phyloP scores from a whole-genome alignment of 1,140 invertebrate species.

The Drosophila ambigua region DNA sequence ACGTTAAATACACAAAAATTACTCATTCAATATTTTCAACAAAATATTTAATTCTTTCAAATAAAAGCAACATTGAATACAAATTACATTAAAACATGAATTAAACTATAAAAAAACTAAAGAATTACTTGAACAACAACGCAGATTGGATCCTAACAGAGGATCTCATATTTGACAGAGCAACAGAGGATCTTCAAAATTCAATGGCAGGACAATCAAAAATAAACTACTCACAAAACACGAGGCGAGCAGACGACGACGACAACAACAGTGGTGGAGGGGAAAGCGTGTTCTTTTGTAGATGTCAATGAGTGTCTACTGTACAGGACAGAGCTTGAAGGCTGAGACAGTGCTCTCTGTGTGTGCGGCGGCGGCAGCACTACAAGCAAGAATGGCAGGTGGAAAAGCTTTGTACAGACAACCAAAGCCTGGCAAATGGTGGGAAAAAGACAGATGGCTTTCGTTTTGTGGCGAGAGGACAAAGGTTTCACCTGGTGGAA shows the following conservation, averaged over 20 bases:
- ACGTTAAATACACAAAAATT: conserved; percentile 1
- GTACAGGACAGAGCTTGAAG: conserved; percentile 28
- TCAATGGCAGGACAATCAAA: conserved; percentile 22
- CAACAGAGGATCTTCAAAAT: not conserved
- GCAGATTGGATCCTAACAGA: conserved; percentile 3
- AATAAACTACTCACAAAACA: conserved; percentile 64
- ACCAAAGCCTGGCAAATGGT: conserved; percentile 52
- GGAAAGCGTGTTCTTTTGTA: conserved; percentile 41
- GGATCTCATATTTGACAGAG: not conserved
- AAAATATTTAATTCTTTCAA: not conserved
- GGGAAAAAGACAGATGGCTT: conserved; percentile 15
- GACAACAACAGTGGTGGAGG: conserved; percentile 25
- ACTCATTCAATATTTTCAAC: not conserved
- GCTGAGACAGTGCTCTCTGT: conserved; percentile 11
- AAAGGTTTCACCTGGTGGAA: conserved; percentile 66
- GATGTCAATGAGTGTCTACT: conserved; percentile 27
- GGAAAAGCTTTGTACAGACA: conserved; percentile 62
- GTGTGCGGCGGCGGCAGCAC: conserved; percentile 43
- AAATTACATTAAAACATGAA: not conserved
- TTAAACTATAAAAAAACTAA: not conserved
- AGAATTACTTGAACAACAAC: not conserved
- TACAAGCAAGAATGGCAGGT: conserved; percentile 56
- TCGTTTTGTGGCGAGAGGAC: conserved; percentile 14
- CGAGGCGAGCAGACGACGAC: conserved; percentile 20
- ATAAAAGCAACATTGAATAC: not conserved